Conservation (phyloP, 2,113 vertebrate genomes). For the Rhea americana region DNA sequence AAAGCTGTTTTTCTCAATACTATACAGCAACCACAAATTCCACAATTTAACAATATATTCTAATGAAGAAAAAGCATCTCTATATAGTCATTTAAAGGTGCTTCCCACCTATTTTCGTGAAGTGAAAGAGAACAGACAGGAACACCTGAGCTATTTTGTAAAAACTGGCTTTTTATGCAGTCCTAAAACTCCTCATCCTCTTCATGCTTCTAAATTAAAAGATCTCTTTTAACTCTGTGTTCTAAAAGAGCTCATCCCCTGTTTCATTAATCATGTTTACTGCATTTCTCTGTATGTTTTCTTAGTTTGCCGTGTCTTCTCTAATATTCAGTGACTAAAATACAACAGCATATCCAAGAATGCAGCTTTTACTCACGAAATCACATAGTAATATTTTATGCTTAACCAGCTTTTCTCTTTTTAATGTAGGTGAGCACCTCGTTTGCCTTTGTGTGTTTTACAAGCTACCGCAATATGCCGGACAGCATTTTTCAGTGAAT, state of each 20-base stretch:
- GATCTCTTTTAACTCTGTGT: not conserved
- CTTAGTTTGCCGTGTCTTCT: not conserved
- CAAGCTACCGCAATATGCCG: not conserved
- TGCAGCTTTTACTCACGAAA: not conserved
- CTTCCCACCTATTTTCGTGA: not conserved
- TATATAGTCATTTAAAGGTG: not conserved
- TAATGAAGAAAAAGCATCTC: not conserved
- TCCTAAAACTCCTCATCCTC: not conserved
- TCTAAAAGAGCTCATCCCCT: not conserved
- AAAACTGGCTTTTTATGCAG: not conserved
- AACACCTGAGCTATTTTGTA: not conserved
- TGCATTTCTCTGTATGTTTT: not conserved
- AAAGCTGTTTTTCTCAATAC: not conserved
- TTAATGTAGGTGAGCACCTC: not conserved
- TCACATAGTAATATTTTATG: not conserved
- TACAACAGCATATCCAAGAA: not conserved
- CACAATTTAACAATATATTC: not conserved
- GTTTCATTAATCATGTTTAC: not conserved
- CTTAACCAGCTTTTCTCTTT: not conserved
- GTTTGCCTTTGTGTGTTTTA: not conserved
- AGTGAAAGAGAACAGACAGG: not conserved
- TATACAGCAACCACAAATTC: not conserved
- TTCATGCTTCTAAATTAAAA: slow-evolving; percentile 15
- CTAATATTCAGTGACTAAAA: not conserved
- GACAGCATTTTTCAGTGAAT: not conserved